Conservation (phyloP, 1,140 invertebrate species). For the Anthonomus grandis region DNA sequence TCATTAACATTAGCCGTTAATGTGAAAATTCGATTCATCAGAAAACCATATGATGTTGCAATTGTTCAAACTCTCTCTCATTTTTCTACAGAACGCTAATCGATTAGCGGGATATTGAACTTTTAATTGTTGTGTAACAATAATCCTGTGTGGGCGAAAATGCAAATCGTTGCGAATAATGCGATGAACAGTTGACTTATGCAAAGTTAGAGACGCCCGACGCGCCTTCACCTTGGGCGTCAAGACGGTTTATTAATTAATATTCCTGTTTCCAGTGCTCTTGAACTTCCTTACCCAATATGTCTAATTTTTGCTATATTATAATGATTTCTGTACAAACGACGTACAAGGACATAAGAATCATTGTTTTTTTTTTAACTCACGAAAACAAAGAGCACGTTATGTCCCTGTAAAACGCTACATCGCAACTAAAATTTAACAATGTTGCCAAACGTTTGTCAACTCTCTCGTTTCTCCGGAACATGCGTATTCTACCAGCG, state of each 20-base stretch:
- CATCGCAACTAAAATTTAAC: too few species aligned
- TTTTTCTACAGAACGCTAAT: slow-evolving; percentile 14
- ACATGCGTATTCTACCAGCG: too few species aligned
- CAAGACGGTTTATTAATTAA: too few species aligned
- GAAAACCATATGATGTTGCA: slow-evolving; percentile 25
- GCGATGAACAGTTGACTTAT: not conserved
- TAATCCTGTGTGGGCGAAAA: slow-evolving; percentile 25
- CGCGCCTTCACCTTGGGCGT: too few species aligned
- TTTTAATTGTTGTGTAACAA: slow-evolving; percentile 23
- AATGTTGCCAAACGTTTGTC: too few species aligned
- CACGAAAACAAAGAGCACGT: not conserved
- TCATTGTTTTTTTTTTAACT: not conserved
- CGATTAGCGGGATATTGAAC: slow-evolving; percentile 15
- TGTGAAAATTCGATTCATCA: slow-evolving; percentile 26
- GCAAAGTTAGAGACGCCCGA: not conserved
- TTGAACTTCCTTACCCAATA: not conserved
- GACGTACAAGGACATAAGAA: not conserved
- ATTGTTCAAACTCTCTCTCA: slow-evolving; percentile 19
- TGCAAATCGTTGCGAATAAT: slow-evolving; percentile 3
- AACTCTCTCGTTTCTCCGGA: too few species aligned
- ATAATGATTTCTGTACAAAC: too few species aligned
- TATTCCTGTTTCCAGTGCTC: not conserved
- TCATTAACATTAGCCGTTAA: slow-evolving; percentile 16
- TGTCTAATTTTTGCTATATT: not conserved
- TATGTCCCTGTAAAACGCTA: too few species aligned